Evolutionary conservation across 2,797 vertebrate species (phyloP).

Genomic region (Manis javanica): DNA sequence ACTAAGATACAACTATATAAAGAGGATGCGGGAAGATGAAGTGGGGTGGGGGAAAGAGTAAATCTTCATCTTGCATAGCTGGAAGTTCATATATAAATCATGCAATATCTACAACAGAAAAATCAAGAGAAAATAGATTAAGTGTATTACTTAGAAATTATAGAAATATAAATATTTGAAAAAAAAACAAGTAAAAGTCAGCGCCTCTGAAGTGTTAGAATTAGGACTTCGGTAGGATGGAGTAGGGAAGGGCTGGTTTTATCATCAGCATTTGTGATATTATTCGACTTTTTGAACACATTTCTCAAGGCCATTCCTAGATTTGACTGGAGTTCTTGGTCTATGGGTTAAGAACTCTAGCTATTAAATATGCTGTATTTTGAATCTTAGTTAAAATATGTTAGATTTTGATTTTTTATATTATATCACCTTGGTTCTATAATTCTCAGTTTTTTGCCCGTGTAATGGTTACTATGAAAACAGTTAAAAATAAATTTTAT

Average conservation of each 20-base stretch:
- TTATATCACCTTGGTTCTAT: conserved; percentile 6
- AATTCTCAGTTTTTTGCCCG: conserved; percentile 26
- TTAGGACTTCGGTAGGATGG: background rate
- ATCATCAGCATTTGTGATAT: background rate
- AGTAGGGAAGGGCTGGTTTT: background rate
- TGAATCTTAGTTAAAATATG: conserved; percentile 32
- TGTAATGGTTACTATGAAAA: conserved; percentile 46
- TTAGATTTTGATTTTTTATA: conserved; percentile 39
- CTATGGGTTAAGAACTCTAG: conserved; percentile 13
- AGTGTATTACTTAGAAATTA: background rate
- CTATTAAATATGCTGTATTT: background rate
- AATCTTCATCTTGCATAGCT: background rate
- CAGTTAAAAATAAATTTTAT: conserved; percentile 58
- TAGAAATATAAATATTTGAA: background rate
- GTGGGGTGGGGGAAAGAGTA: background rate
- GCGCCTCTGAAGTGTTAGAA: background rate
- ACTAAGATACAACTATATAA: background rate
- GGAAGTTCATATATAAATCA: background rate
- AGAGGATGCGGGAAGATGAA: background rate
- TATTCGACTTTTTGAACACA: background rate
- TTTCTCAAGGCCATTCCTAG: background rate
- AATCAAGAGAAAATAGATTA: background rate
- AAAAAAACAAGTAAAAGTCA: background rate
- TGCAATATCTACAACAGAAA: background rate
- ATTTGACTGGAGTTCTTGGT: background rate